Evolutionary conservation across 2,113 vertebrate species (phyloP), one percentile per base, ranked within the genome.

Genomic region (Chauna torquata): DNA sequence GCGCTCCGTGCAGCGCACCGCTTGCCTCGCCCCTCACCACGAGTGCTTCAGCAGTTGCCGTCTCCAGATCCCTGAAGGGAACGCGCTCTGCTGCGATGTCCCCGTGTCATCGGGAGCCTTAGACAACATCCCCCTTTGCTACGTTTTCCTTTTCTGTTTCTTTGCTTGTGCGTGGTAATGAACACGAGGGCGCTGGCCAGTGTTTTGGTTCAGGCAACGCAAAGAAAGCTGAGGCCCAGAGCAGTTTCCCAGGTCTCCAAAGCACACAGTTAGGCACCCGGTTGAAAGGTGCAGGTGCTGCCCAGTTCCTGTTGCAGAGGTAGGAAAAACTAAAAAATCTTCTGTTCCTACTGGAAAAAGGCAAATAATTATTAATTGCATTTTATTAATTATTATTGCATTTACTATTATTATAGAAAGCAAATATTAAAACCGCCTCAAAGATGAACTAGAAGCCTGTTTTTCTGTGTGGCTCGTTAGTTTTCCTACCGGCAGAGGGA

Each of bases 401-500:
- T 30, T 6, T 40, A 12, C 52, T 79, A 23, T 45, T 49, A 54
- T 57, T 88, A 58, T 70, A 62, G 24, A 65, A 72, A 57, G 6
- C 2, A 44, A 77, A 27, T 77, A n/a, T 68, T 90, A 40, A 7
- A 76, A 91, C 19, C 2, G 0, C 22, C 4, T 10, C 42, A 38
- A 54, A 83, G 5, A n/a, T 13, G 12, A 42, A 16, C 12, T 4
- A 13, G 45, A 22, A 62, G 6, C 2, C 5, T 7, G 30, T 8
- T 40, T 45, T 59, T 25, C 5, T 9, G 34, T 24, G 24, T 38
- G 45, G 8, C 65, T 83, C 94, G 72, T 83, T 86, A 17, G 7
- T 59, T 59, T 52, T 72, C 59, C 28, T 76, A 82, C 97, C 98
- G 64, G 92, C 71, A 97, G 98, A 94, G 97, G 98, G 83, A 94